These are phyloP conservation scores for Murina feae DNA, from an alignment of 2,113 vertebrate species.

Conservation along the genomic window DNA sequence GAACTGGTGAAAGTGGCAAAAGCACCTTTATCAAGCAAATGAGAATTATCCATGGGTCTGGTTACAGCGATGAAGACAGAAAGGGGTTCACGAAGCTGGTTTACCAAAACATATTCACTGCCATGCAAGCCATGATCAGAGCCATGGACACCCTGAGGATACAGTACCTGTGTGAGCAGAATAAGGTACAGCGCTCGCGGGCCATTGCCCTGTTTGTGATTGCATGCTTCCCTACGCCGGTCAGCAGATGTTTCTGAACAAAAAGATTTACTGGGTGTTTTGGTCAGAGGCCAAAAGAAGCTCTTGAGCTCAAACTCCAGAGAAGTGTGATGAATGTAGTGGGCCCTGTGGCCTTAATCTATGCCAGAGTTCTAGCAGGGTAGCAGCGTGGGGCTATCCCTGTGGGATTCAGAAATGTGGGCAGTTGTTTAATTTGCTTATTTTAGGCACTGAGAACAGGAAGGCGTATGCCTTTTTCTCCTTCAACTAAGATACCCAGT, in stretches of 20 bases:
- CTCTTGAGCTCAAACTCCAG: not conserved
- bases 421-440: not conserved
- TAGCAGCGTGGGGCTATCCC: fast-evolving
- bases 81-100: conserved; percentile 88
- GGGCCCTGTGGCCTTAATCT: not conserved
- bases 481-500: not conserved
- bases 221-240: not conserved
- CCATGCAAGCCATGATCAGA: conserved; percentile 90
- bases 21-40: conserved; percentile 95
- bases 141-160: conserved; percentile 87
- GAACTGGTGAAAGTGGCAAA: conserved; percentile 93
- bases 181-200: conserved; percentile 79
- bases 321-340: not conserved
- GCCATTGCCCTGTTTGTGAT: fast-evolving
- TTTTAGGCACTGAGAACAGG: not conserved
- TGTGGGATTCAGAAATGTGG: not conserved
- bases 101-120: conserved; percentile 90
- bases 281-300: not conserved
- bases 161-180: conserved; percentile 80
- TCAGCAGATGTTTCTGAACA: not conserved
- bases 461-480: not conserved
- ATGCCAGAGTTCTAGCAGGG: not conserved
- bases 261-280: not conserved
- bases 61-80: conserved; percentile 91
- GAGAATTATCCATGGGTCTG: conserved; percentile 93